phyloP scores from a whole-genome alignment of 2,113 vertebrate species.

The Takifugu bimaculatus region DNA sequence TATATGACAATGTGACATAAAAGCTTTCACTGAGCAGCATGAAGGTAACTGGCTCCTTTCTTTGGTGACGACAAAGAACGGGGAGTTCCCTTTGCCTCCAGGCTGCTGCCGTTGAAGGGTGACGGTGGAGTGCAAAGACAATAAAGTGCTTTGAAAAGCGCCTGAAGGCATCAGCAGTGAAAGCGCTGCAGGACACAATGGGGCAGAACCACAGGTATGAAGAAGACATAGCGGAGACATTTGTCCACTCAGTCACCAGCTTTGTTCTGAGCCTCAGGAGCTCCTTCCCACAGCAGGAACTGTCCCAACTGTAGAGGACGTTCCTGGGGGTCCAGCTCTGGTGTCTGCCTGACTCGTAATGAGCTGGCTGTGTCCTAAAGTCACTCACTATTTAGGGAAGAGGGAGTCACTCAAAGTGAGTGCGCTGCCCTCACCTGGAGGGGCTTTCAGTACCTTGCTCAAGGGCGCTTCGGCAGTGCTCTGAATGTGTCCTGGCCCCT shows the following conservation, averaged over 20 bases:
- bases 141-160: conserved; percentile 23
- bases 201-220: conserved; percentile 14
- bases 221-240: conserved; percentile 21
- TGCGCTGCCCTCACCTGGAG: no score
- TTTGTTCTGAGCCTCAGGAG: conserved; percentile 16
- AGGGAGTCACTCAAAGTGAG: no score
- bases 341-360: no score
- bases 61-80: neutral
- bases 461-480: no score
- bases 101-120: neutral
- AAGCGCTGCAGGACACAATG: conserved; percentile 26
- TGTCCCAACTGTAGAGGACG: no score
- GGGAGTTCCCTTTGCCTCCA: conserved; percentile 14
- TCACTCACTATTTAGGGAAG: no score
- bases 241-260: conserved; percentile 39
- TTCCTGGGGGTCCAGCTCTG: no score
- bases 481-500: no score
- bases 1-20: conserved; percentile 6
- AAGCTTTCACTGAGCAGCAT: neutral
- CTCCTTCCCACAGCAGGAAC: conserved; percentile 1
- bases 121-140: conserved; percentile 28
- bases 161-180: neutral
- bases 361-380: no score
- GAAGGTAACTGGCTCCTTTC: neutral
- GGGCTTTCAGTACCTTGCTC: no score